Base-by-base conservation (phyloP, 2,888 invertebrate species). In the Zaprionus lineosus region DNA sequence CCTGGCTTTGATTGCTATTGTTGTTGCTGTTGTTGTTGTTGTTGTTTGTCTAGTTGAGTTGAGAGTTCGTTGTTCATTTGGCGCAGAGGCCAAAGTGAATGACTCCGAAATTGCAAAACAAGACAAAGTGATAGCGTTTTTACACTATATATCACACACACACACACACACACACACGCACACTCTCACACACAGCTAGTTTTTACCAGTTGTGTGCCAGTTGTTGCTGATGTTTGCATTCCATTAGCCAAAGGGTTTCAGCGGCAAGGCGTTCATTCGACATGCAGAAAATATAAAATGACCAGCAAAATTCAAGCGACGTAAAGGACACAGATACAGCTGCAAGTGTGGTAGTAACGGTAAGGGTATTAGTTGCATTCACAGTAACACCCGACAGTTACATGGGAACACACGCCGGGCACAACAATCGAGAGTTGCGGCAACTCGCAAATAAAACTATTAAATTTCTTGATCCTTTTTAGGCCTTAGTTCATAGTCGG, bases 1-100 rank as follows among this genome's bases (percentile, higher is more conserved):
- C 41, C 60, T 74, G 67, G 26, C 81, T 81, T 81, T 74, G 73
- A 74, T 62, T 75, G 55, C 67, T 43, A 28, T 37, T 48, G 56
- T 37, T 29, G 29, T 29, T 59, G 39, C 46, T 44, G 36, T 24
- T 56, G 29, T 28, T 56, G 63, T 31, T 63, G 57, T 44, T 16
- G 36, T 31, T 14, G 14, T 12, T 69, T 44, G 70, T 70, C 52
- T 55, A 67, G 67, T 57, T 64, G 63, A 67, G 64, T 53, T 70
- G 52, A 67, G 79, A 78, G 76, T 83, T 76, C 76, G 76, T 77
- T 77, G 76, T 64, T 79, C 76, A 77, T 83, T 77, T 75, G 57
- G 18, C 39, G 69, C 51, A 26, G 24, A 33, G 41, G 51, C 47
- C 57, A 53, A 60, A 64, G 76, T 76, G 76, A 76, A 76, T 74